Conservation (phyloP, 2,797 vertebrate genomes). For the Ptychobarbus kaznakovi region DNA sequence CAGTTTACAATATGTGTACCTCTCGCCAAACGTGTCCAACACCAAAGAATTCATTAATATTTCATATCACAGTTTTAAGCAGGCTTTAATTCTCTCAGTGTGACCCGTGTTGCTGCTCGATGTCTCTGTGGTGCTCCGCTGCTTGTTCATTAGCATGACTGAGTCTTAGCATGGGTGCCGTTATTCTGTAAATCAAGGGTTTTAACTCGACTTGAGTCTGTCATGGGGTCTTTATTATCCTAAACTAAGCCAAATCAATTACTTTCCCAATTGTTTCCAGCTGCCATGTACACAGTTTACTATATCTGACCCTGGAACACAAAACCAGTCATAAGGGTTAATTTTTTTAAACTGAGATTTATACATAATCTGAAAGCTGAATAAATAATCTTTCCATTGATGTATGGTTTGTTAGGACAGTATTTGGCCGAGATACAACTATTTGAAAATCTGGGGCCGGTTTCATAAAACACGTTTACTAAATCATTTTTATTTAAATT, state of each 20-base stretch:
- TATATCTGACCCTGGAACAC: neutral
- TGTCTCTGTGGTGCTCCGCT: neutral
- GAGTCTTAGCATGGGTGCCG: neutral
- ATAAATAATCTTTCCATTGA: no score
- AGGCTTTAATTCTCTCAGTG: conserved; percentile 1
- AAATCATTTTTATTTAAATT: no score
- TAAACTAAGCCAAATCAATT: neutral
- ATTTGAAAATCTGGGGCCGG: neutral
- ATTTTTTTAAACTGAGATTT: neutral
- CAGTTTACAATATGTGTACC: neutral
- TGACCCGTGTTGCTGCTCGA: neutral
- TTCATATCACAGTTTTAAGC: neutral
- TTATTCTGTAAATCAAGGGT: neutral
- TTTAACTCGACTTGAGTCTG: neutral
- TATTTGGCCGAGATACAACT: neutral
- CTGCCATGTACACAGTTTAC: neutral
- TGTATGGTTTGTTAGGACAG: neutral
- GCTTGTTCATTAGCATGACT: neutral
- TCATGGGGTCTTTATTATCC: neutral
- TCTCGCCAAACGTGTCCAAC: neutral
- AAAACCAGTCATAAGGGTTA: neutral
- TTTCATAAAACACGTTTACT: no score
- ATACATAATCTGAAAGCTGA: no score
- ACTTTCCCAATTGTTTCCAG: neutral
- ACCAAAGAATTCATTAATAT: conserved; percentile 21